Conservation (phyloP, 2,888 invertebrate species). For the Abrostola tripartita region DNA sequence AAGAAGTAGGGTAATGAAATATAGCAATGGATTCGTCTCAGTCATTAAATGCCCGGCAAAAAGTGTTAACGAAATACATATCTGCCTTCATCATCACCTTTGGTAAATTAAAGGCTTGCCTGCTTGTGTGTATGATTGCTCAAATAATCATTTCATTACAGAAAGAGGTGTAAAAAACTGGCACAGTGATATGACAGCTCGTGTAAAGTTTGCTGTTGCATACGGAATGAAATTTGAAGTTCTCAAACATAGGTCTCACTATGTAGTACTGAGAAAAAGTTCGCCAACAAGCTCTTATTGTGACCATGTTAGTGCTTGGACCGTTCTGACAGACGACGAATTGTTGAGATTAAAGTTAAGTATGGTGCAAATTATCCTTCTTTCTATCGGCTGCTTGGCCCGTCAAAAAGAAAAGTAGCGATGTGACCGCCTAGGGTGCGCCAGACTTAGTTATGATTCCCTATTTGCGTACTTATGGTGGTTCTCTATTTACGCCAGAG, state of each 20-base stretch:
- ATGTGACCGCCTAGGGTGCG: no score
- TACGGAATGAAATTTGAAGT: conserved; percentile 2
- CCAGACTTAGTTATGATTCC: no score
- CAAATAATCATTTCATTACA: not conserved
- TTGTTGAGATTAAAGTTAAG: not conserved
- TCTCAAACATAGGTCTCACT: not conserved
- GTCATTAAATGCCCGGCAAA: no score
- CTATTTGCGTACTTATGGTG: no score
- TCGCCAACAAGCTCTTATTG: not conserved
- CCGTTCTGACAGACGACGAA: not conserved
- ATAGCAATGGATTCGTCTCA: no score
- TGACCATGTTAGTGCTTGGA: conserved; percentile 2
- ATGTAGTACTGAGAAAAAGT: not conserved
- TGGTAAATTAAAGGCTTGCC: not conserved
- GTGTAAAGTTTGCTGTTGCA: not conserved
- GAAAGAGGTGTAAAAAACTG: not conserved
- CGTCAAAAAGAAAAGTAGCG: no score
- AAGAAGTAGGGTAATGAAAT: no score
- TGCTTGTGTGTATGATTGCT: no score
- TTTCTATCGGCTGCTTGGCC: no score
- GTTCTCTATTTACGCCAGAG: no score
- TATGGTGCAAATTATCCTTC: no score
- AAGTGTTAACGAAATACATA: not conserved
- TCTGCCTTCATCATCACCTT: not conserved
- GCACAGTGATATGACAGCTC: not conserved